Evolutionary conservation across 2,113 vertebrate genomes (phyloP), one percentile per base, ranked within the genome.

Genomic region (Murina feae): DNA sequence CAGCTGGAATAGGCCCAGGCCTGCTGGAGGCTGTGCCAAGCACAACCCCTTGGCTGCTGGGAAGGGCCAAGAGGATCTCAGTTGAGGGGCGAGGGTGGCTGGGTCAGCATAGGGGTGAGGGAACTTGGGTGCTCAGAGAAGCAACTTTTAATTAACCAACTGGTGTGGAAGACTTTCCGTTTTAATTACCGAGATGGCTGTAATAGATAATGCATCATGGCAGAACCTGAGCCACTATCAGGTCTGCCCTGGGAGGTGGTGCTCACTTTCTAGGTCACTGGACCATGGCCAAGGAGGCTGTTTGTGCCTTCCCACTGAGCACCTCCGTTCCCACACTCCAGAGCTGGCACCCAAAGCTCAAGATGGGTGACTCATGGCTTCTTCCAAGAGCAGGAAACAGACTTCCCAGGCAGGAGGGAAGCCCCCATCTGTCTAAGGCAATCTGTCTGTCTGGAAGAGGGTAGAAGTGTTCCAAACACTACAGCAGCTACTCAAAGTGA

Each of bases 401-500:
- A 53, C 74, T 92, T 42, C 87, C 68, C 90, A 71, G 84, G 65
- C 55, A 4, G 87, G 44, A 81, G 92, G 97, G 90, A 95, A 96
- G 78, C 79, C 95, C 95, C 93, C 92, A 95, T 93, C 95, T 96
- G 96, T 69, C 53, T 21, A 58, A 49, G 23, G 91, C 39, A 82
- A 78, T 86, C 93, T 83, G 95, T 89, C 93, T 32, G 30, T 94
- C 92, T 95, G 97, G 96, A 63, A 88, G 74, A 74, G 79, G 86
- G 69, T 17, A 9, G 49, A 7, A 8, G 17, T 10, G 10, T 44
- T 51, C 95, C 94, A 80, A 83, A 21, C 14, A 1, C 79, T 9
- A 35, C 11, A 44, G 89, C 95, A 95, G 44, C 78, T 90, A 66
- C 72, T 74, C 74, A 11, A 42, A 76, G 60, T 3, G 0, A 39